These are phyloP conservation scores for Clusia tigrina DNA, from an alignment of 2,888 invertebrate species.

Conservation along the genomic window DNA sequence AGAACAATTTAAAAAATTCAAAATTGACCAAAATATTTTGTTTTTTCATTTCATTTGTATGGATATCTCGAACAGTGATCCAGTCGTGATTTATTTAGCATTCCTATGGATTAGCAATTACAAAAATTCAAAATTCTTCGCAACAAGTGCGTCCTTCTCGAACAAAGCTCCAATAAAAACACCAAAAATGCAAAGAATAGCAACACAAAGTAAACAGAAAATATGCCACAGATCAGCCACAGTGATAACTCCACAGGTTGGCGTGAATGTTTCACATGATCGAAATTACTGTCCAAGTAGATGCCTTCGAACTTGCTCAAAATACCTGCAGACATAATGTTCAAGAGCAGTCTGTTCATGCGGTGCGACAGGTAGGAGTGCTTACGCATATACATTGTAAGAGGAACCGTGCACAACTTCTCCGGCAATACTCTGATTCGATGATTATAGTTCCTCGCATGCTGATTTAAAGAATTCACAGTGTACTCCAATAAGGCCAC, in stretches of 20 bases:
- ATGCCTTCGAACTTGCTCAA: constrained; percentile 26
- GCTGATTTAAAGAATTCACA: constrained; percentile 27
- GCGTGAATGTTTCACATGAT: background rate
- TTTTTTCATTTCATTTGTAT: too few relatives aligned
- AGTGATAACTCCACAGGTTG: constrained; percentile 24
- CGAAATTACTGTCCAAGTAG: background rate
- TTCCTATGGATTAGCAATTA: too few relatives aligned
- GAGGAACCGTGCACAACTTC: constrained; percentile 27
- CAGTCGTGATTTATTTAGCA: too few relatives aligned
- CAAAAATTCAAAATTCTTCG: constrained; percentile 36
- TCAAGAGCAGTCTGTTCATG: constrained; percentile 33
- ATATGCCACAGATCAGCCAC: constrained; percentile 46
- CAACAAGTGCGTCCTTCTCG: constrained; percentile 32
- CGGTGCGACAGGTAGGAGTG: constrained; percentile 37
- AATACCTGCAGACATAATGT: constrained; percentile 35
- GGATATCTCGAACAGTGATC: too few relatives aligned
- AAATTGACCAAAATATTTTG: too few relatives aligned
- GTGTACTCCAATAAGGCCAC: constrained; percentile 7
- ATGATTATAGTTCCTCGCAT: constrained; percentile 33
- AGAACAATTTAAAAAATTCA: constrained; percentile 44
- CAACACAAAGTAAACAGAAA: constrained; percentile 39
- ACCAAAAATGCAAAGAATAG: constrained; percentile 40
- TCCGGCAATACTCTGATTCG: constrained; percentile 37
- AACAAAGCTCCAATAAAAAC: constrained; percentile 48
- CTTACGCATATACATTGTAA: constrained; percentile 38